Percentiles rank a stretch among this genome's conserved stretches.
Conservation (phyloP, 2,888 invertebrate species). For the Ypsolopha scabrella region DNA sequence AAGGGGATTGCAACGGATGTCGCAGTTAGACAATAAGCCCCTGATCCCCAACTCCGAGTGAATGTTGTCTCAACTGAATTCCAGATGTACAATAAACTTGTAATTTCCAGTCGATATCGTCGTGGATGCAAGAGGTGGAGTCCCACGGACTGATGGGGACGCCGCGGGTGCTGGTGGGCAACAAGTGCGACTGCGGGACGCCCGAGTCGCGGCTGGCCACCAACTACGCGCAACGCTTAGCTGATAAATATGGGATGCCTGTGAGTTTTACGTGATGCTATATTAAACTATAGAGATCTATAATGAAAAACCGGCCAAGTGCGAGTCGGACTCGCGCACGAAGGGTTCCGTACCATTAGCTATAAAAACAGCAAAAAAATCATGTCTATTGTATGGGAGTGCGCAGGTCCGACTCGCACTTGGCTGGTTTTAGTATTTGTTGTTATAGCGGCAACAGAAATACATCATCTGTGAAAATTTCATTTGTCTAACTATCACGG, state of each 20-base stretch:
- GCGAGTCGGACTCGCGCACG: too few species aligned
- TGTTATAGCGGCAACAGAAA: too few species aligned
- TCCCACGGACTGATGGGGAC: slow-evolving; percentile 73
- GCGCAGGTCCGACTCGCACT: background rate
- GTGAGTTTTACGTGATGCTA: slow-evolving; percentile 35
- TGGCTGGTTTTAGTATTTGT: too few species aligned
- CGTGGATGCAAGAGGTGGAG: slow-evolving; percentile 84
- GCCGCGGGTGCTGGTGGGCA: slow-evolving; percentile 82
- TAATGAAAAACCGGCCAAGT: background rate
- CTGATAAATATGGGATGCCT: slow-evolving; percentile 80
- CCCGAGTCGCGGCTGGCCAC: slow-evolving; percentile 73
- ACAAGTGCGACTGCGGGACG: slow-evolving; percentile 80
- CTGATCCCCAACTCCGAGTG: too few species aligned
- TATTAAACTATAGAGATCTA: background rate
- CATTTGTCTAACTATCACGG: too few species aligned
- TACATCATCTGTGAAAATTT: too few species aligned
- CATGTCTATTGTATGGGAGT: too few species aligned
- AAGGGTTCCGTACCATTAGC: background rate
- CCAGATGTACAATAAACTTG: too few species aligned
- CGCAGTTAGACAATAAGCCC: too few species aligned
- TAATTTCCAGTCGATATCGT: slow-evolving; percentile 66
- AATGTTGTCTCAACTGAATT: too few species aligned
- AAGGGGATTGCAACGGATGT: too few species aligned
- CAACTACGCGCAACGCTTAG: slow-evolving; percentile 78
- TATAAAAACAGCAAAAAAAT: background rate